Conservation (phyloP, 1,140 invertebrate species). For the Mizuhopecten yessoensis region DNA sequence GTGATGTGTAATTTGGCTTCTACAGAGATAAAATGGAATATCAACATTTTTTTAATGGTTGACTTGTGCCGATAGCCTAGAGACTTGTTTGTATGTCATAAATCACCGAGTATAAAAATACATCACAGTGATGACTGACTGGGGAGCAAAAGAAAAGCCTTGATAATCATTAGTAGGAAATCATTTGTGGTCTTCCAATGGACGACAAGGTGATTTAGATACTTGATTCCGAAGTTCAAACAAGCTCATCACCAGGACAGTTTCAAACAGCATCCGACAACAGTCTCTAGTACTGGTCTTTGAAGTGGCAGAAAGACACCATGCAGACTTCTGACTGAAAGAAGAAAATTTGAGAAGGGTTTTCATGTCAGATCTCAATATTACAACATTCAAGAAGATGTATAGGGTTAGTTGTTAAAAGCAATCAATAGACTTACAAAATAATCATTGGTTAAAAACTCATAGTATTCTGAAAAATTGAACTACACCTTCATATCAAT, state of each 20-base stretch:
- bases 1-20: neutral
- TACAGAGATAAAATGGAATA: neutral
- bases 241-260: neutral
- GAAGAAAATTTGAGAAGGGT: too few species aligned
- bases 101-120: neutral
- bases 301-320: too few species aligned
- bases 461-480: too few species aligned
- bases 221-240: neutral
- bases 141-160: neutral
- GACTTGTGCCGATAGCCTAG: neutral
- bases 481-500: too few species aligned
- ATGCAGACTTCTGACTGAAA: too few species aligned
- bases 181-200: neutral
- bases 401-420: too few species aligned
- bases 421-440: too few species aligned
- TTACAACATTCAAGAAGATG: too few species aligned
- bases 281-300: too few species aligned
- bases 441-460: too few species aligned
- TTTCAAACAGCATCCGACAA: neutral
- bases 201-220: neutral
- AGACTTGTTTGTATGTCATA: neutral
- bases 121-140: neutral
- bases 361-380: too few species aligned
- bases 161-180: neutral
- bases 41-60: neutral